Evolutionary conservation across 2,113 vertebrate species (phyloP).

Genomic region (Erinaceus europaeus): DNA sequence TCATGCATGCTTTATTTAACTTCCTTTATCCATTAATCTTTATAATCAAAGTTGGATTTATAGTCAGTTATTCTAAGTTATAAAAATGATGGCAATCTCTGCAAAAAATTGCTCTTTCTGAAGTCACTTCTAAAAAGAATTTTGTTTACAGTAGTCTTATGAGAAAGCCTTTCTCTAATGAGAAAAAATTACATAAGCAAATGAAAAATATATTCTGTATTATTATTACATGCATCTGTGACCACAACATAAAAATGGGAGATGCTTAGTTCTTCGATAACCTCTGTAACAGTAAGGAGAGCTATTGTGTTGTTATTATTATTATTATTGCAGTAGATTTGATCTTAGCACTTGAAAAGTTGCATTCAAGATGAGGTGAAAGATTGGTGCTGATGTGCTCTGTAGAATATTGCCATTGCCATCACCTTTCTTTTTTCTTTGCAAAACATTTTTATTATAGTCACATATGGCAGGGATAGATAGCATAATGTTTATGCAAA

Average conservation of each 20-base stretch:
- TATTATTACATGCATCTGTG: not conserved
- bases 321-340: not conserved
- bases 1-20: not conserved
- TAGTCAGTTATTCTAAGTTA: too few relatives aligned
- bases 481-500: too few relatives aligned
- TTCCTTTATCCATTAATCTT: not conserved
- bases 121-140: not conserved
- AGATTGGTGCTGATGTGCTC: not conserved
- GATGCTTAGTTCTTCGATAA: not conserved
- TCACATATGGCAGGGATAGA: too few relatives aligned
- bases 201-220: not conserved
- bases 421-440: too few relatives aligned
- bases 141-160: not conserved
- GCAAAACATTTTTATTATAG: too few relatives aligned
- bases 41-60: not conserved
- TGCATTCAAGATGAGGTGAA: not conserved
- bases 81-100: not conserved
- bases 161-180: not conserved
- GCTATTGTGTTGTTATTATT: not conserved
- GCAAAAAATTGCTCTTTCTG: not conserved
- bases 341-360: not conserved
- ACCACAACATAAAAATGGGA: not conserved
- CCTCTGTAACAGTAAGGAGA: not conserved
- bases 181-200: not conserved
- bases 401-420: not conserved